phyloP scores from a whole-genome alignment of 1,140 invertebrate species.

The Ditylenchus dipsaci region DNA sequence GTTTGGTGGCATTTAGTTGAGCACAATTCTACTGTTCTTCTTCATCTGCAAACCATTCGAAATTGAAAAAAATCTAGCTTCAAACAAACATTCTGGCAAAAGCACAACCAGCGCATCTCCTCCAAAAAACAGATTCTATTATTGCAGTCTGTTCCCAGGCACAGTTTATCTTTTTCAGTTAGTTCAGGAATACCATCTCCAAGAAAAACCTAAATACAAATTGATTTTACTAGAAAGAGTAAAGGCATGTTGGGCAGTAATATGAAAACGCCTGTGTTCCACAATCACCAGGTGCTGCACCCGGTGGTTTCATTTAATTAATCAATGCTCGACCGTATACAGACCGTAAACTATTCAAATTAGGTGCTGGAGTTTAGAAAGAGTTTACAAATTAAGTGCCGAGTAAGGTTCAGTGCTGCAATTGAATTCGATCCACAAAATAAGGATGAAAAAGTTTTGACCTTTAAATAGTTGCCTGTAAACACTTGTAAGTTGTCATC shows the following conservation, averaged over 20 bases:
- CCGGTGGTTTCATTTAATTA: too few relatives aligned
- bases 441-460: not conserved
- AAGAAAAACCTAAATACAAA: constrained; percentile 43
- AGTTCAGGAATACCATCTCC: constrained; percentile 51
- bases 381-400: too few relatives aligned
- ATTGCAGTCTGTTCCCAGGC: constrained; percentile 54
- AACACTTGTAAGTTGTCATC: too few relatives aligned
- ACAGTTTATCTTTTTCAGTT: constrained; percentile 40
- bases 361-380: too few relatives aligned
- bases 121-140: constrained; percentile 52
- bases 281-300: too few relatives aligned
- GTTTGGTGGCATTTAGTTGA: constrained; percentile 37
- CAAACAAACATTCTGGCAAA: constrained; percentile 52
- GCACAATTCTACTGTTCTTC: constrained; percentile 45
- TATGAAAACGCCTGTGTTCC: too few relatives aligned
- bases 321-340: too few relatives aligned
- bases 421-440: not conserved
- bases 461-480: too few relatives aligned
- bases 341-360: too few relatives aligned
- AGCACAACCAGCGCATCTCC: constrained; percentile 55
- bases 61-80: constrained; percentile 14
- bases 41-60: constrained; percentile 41
- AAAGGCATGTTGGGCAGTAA: too few relatives aligned
- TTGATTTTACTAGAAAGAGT: too few relatives aligned
- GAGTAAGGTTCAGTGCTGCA: too few relatives aligned